phyloP scores from a whole-genome alignment of 2,888 invertebrate genomes.

The Priapulus caudatus region DNA sequence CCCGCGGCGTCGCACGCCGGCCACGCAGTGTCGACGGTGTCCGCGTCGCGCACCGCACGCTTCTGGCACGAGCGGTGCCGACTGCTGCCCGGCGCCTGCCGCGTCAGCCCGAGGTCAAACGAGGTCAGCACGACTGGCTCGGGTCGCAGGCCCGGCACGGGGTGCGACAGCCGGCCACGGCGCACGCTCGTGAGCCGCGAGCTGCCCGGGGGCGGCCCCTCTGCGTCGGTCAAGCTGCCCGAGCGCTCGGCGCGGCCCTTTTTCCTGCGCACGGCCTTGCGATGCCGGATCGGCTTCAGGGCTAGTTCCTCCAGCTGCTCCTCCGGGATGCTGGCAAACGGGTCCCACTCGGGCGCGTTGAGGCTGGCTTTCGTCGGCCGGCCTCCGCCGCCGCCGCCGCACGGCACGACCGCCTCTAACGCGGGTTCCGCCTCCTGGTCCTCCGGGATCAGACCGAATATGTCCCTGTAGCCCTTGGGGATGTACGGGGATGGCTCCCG shows the following conservation, averaged over 20 bases:
- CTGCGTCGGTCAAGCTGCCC: background rate
- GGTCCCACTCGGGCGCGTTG: background rate
- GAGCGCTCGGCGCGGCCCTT: background rate
- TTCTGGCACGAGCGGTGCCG: background rate
- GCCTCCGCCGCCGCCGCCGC: background rate
- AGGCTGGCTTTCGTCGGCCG: too few relatives aligned
- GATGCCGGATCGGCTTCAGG: too few relatives aligned
- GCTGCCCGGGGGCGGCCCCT: background rate
- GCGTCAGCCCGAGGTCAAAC: background rate
- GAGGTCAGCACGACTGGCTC: background rate
- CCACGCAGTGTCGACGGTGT: too few relatives aligned
- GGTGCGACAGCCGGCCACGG: background rate
- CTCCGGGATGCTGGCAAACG: background rate
- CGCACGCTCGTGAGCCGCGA: too few relatives aligned
- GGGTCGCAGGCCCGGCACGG: background rate
- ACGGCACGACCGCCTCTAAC: too few relatives aligned
- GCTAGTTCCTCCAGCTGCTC: background rate
- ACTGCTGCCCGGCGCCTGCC: background rate
- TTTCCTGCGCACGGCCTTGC: background rate
- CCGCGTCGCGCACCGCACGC: background rate
- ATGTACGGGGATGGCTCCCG: background rate
- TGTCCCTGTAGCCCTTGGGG: background rate
- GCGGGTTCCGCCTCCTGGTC: slow-evolving; percentile 3
- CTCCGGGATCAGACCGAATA: slow-evolving; percentile 1
- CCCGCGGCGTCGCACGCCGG: too few relatives aligned